These are phyloP conservation scores for Drosophila paranaensis DNA, from an alignment of 2,888 invertebrate species.

Conservation along the genomic window DNA sequence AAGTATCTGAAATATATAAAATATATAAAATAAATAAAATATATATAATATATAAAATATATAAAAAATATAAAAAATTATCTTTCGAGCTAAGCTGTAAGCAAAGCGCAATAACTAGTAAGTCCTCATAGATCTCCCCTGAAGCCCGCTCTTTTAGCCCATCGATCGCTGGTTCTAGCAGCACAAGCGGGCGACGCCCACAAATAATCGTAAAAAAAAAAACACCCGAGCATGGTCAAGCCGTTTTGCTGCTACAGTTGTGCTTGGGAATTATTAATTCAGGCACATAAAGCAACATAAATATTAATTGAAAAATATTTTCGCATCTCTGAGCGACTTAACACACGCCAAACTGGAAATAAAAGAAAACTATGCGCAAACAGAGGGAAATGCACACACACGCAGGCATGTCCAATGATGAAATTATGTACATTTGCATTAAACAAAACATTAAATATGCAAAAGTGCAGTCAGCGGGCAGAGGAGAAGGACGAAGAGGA, in stretches of 20 bases:
- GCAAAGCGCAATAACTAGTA: not conserved
- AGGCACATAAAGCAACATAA: slow-evolving; percentile 76
- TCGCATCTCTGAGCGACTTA: slow-evolving; percentile 68
- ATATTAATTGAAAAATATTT: slow-evolving; percentile 80
- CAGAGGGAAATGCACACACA: slow-evolving; percentile 23
- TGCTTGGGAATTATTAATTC: slow-evolving; percentile 69
- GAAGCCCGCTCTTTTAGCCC: no score
- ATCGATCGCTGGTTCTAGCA: no score
- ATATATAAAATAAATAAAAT: no score
- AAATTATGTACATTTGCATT: slow-evolving; percentile 81
- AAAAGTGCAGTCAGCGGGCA: slow-evolving; percentile 66
- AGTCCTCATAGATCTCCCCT: no score
- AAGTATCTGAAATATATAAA: no score
- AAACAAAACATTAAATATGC: slow-evolving; percentile 81
- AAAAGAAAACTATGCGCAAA: slow-evolving; percentile 57
- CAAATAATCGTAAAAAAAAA: not conserved
- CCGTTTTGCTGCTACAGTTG: slow-evolving; percentile 37
- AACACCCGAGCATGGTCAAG: not conserved
- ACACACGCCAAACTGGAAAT: slow-evolving; percentile 50
- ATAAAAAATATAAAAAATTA: no score
- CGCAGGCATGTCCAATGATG: slow-evolving; percentile 56
- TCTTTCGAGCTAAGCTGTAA: no score
- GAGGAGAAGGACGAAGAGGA: not conserved
- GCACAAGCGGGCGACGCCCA: not conserved
- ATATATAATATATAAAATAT: no score